Base-by-base conservation (phyloP, 2,113 vertebrate genomes). In the Mystacornis crossleyi region DNA sequence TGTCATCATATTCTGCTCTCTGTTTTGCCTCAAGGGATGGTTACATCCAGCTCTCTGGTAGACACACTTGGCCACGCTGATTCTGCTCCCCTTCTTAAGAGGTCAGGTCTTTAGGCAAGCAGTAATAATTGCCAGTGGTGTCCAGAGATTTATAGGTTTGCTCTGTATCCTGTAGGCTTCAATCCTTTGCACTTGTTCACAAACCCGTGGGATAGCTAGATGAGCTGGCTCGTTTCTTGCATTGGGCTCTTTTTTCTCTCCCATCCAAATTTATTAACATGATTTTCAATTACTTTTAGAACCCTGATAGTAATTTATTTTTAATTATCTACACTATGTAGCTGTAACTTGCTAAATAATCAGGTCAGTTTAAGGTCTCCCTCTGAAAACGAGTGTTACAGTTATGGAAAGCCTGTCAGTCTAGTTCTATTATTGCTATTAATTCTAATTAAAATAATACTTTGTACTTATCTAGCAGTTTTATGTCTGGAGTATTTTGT, bases 231-330 rank as follows among this genome's bases (percentile, higher is more conserved):
- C 89, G 21, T 2, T 60, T 88, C 82, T 62, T 89, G 24, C 13
- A 62, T 10, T 51, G 25, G n/a, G 7, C 19, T 92, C 50, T 69
- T 80, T 90, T 91, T 87, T 66, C 40, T 86, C 83, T 66, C 24
- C n/a, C 36, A 81, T 97, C 72, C 64, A 78, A 89, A 93, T 93
- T 93, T 96, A 93, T 96, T 90, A 96, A 67, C 60, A 71, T 74
- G 64, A 78, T 92, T 96, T 97, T 95, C 96, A 95, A 95, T 93
- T 93, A 90, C 86, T 96, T 96, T 94, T 92, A 97, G 79, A 94
- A 55, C 34, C 40, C 48, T 74, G 85, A 55, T 70, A 92, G 75
- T 92, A 97, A 96, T 95, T 97, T 96, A 93, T 90, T 92, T 96
- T 90, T 95, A 92, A 97, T 96, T 96, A 95, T 92, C 86, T 95